A percentile compares a stretch with the other conserved stretches of the same genome.
phyloP scores from a whole-genome alignment of 2,888 invertebrate species.

The Rhagonycha lutea region DNA sequence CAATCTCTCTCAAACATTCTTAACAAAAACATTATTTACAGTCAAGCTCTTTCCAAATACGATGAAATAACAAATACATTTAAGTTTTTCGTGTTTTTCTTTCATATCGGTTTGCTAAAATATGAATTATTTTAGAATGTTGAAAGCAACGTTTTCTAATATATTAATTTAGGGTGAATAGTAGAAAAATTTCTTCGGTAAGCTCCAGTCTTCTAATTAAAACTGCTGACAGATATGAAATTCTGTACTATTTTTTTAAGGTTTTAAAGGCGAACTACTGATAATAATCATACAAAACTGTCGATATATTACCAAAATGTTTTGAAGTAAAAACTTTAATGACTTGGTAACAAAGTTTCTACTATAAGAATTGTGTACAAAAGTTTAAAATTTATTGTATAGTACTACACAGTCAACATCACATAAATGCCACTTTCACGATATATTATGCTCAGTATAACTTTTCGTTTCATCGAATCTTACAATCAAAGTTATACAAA shows the following conservation, averaged over 20 bases:
- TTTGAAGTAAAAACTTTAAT: neutral
- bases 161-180: neutral
- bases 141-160: neutral
- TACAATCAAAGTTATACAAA: constrained; percentile 27
- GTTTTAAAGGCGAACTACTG: neutral
- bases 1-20: neutral
- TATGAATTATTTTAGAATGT: neutral
- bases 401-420: neutral
- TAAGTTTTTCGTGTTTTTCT: neutral
- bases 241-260: neutral
- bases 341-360: neutral
- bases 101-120: neutral
- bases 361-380: neutral
- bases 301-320: neutral
- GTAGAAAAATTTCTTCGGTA: neutral
- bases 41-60: neutral
- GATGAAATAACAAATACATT: neutral
- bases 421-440: neutral
- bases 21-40: neutral
- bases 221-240: neutral
- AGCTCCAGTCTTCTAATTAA: neutral
- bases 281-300: neutral
- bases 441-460: neutral
- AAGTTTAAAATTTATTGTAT: neutral
- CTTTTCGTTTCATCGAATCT: constrained; percentile 10